phyloP scores from a whole-genome alignment of 2,888 invertebrate genomes.

The Mythimna albipuncta region DNA sequence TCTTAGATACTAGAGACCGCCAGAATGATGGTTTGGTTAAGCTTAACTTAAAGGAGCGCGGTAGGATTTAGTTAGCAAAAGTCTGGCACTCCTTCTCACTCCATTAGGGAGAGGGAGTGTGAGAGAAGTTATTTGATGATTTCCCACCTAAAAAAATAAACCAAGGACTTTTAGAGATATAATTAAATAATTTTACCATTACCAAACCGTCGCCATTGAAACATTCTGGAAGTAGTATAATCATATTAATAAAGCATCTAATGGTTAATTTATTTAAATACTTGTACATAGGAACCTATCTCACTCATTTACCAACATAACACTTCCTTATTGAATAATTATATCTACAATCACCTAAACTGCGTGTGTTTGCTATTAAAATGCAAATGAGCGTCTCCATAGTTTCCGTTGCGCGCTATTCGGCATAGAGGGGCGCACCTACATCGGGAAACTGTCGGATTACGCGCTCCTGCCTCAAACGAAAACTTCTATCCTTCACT shows the following conservation, averaged over 20 bases:
- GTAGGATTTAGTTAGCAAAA: too few species aligned
- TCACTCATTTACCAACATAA: conserved; percentile 5
- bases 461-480: conserved; percentile 74
- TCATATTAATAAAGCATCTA: background rate
- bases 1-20: background rate
- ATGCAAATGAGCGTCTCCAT: conserved; percentile 55
- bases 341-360: conserved; percentile 8
- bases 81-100: too few species aligned
- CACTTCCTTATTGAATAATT: conserved; percentile 26
- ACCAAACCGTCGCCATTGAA: conserved; percentile 5
- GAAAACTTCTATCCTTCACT: conserved; percentile 76
- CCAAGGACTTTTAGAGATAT: background rate
- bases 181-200: background rate
- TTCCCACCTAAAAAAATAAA: background rate
- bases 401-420: conserved; percentile 53
- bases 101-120: too few species aligned
- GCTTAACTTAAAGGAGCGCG: too few species aligned
- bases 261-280: conserved; percentile 3
- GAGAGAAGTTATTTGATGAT: too few species aligned
- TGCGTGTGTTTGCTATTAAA: conserved; percentile 25
- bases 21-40: too few species aligned
- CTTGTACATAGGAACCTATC: background rate
- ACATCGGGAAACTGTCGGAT: conserved; percentile 72
- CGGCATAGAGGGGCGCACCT: conserved; percentile 60
- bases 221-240: background rate